Conservation (phyloP, 2,797 vertebrate genomes). For the Tapera naevia region DNA sequence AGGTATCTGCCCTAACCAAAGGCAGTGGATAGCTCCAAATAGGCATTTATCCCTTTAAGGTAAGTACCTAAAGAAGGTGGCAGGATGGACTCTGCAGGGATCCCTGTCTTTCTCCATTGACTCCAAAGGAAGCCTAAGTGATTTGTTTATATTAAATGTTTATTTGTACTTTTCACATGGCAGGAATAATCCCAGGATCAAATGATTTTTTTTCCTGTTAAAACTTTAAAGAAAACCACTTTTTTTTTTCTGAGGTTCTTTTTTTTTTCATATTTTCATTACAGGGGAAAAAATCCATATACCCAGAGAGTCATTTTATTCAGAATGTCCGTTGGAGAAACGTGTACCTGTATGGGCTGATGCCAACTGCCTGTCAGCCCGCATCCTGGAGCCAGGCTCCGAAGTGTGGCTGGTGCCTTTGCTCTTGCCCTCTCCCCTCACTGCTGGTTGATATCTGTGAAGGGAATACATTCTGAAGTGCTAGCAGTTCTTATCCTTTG, state of each 20-base stretch:
- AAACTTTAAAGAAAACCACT: neutral
- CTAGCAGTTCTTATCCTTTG: neutral
- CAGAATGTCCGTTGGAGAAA: neutral
- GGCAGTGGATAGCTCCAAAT: neutral
- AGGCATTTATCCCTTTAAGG: neutral
- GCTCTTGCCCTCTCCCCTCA: neutral
- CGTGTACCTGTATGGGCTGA: accelerated
- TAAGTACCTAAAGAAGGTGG: neutral
- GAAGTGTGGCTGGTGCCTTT: neutral
- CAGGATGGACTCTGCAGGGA: neutral
- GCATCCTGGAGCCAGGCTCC: neutral
- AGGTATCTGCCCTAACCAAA: neutral
- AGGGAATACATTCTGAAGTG: neutral
- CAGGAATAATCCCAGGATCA: neutral
- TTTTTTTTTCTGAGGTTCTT: neutral
- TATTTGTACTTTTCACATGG: neutral
- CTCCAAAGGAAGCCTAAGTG: neutral
- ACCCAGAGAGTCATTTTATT: neutral
- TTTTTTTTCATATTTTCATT: neutral
- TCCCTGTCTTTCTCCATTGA: neutral
- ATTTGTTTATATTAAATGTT: neutral
- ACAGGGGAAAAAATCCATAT: neutral
- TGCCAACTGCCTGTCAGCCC: neutral
- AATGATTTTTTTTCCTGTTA: neutral
- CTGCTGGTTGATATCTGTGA: neutral